These are phyloP conservation scores for Hystrix brachyura DNA, from an alignment of 2,113 vertebrate species.

Conservation along the genomic window DNA sequence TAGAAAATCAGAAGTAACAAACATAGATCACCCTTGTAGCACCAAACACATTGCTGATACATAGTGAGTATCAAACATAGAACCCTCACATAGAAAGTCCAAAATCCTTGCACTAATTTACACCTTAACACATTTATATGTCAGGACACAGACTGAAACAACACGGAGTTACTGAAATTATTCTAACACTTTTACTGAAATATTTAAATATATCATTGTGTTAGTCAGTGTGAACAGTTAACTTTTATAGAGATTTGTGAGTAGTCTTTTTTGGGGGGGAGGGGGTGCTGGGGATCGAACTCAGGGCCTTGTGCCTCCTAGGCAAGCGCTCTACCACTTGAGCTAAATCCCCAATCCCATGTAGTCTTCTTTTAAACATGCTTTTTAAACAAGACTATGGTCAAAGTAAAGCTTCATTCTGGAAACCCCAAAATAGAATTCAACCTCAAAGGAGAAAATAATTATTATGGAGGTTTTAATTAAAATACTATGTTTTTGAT, in stretches of 20 bases:
- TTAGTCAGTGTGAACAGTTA: slow-evolving; percentile 9
- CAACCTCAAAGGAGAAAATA: slow-evolving; percentile 10
- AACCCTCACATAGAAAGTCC: neutral
- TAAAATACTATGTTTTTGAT: neutral
- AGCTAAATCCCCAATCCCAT: too few relatives aligned
- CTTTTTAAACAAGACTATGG: neutral
- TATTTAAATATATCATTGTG: slow-evolving; percentile 13
- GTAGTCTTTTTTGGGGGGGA: neutral
- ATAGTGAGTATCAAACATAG: neutral
- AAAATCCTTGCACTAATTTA: slow-evolving; percentile 38
- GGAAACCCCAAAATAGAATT: slow-evolving; percentile 33
- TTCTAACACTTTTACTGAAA: slow-evolving; percentile 20
- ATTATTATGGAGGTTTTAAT: neutral
- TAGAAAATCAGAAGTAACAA: slow-evolving; percentile 75
- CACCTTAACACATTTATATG: neutral
- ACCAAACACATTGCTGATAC: neutral
- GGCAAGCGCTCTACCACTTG: too few relatives aligned
- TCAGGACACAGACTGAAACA: slow-evolving; percentile 30
- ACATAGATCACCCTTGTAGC: neutral
- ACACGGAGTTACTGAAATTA: neutral
- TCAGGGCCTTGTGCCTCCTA: too few relatives aligned
- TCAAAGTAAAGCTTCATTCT: slow-evolving; percentile 55
- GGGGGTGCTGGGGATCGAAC: too few relatives aligned
- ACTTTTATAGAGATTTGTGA: slow-evolving; percentile 4
- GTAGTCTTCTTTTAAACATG: neutral